Evolutionary conservation across 92 coral and sea anemone species (phyloP).

Genomic region (Blastomussa wellsi): DNA sequence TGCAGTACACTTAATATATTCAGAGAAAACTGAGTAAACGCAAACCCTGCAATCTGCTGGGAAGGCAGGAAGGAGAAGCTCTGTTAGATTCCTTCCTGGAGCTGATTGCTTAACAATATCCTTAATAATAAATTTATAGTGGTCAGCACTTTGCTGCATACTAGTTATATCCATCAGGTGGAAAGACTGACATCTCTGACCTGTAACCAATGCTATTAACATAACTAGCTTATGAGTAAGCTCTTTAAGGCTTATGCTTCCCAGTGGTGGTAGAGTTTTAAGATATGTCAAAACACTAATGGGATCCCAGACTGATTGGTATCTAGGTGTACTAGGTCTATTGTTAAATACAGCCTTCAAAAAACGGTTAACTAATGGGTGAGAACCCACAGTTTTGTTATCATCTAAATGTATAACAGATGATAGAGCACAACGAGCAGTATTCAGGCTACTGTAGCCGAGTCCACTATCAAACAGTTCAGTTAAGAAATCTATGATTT

Average conservation of each 20-base stretch:
- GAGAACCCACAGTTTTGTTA: constrained; percentile 21
- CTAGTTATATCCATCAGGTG: constrained; percentile 37
- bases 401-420: constrained; percentile 9
- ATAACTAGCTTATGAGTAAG: constrained; percentile 44
- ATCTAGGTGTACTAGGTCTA: constrained; percentile 39
- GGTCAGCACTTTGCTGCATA: constrained; percentile 3
- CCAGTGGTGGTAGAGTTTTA: constrained; percentile 14
- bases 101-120: constrained; percentile 11
- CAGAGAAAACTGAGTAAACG: constrained; percentile 7
- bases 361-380: constrained; percentile 46
- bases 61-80: constrained; percentile 10
- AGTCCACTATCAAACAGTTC: constrained; percentile 18
- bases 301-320: constrained; percentile 36
- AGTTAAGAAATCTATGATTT: constrained; percentile 21
- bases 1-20: constrained; percentile 24
- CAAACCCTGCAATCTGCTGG: constrained; percentile 5
- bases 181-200: constrained; percentile 38
- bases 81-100: constrained; percentile 10
- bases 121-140: not conserved
- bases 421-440: constrained; percentile 27
- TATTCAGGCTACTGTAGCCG: constrained; percentile 36
- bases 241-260: constrained; percentile 11
- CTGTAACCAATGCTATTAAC: constrained; percentile 46
- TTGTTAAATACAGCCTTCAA: constrained; percentile 30
- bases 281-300: constrained; percentile 27